Percentiles rank a stretch among this genome's conserved stretches.
These are phyloP conservation scores for Ahaetulla prasina DNA, from an alignment of 2,113 vertebrate species.

Conservation along the genomic window DNA sequence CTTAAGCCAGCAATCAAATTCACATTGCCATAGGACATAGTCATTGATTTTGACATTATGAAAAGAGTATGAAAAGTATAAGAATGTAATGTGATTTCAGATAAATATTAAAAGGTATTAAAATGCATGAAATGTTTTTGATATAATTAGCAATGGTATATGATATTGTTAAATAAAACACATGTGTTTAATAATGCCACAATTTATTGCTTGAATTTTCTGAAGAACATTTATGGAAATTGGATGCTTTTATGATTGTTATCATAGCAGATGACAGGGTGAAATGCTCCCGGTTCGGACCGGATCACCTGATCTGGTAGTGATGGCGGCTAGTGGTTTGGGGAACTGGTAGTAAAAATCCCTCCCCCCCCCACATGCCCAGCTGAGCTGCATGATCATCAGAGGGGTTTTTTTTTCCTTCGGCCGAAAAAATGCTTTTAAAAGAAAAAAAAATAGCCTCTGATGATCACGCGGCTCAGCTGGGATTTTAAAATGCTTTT, in stretches of 20 bases:
- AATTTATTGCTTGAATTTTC: not conserved
- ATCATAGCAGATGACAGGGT: too few relatives aligned
- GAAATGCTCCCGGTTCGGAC: too few relatives aligned
- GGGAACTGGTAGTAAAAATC: too few relatives aligned
- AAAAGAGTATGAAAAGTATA: not conserved
- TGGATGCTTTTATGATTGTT: not conserved
- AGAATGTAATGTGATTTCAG: not conserved
- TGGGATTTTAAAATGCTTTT: too few relatives aligned
- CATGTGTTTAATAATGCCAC: not conserved
- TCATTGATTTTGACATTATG: not conserved
- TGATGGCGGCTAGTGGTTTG: too few relatives aligned
- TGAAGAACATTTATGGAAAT: not conserved
- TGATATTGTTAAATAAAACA: not conserved
- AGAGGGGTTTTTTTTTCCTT: too few relatives aligned
- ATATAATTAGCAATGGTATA: not conserved
- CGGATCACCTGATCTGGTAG: too few relatives aligned
- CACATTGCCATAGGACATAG: not conserved
- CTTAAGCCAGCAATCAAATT: constrained; percentile 12
- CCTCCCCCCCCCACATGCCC: too few relatives aligned
- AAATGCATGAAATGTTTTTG: not conserved
- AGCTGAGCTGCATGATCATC: too few relatives aligned
- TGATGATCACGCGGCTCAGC: too few relatives aligned
- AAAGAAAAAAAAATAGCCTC: too few relatives aligned
- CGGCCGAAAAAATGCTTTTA: too few relatives aligned
- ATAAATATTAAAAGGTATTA: not conserved